phyloP scores from a whole-genome alignment of 2,113 vertebrate genomes.

The Corynorhinus townsendii region DNA sequence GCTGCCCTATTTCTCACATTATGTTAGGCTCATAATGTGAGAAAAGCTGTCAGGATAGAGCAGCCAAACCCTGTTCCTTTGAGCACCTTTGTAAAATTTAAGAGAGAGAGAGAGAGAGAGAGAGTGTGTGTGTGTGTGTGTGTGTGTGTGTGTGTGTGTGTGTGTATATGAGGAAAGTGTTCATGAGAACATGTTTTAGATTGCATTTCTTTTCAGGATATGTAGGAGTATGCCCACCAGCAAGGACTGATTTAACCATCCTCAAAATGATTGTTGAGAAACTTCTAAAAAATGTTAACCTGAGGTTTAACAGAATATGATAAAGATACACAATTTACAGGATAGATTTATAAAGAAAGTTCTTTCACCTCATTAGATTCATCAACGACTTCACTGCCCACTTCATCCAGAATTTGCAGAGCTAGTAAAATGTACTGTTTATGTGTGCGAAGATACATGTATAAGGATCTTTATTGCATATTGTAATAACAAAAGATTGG shows the following conservation, averaged over 20 bases:
- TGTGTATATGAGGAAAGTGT: background rate
- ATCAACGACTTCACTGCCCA: background rate
- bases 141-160: background rate
- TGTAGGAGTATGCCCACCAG: background rate
- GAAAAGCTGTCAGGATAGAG: background rate
- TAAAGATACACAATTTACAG: background rate
- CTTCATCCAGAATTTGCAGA: background rate
- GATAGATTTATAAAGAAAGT: background rate
- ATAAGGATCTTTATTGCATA: background rate
- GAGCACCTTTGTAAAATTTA: background rate
- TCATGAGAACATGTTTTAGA: background rate
- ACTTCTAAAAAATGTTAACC: background rate
- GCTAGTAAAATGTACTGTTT: background rate
- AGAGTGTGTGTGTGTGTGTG: too few relatives aligned
- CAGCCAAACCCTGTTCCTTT: background rate
- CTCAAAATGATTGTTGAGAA: background rate
- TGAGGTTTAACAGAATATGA: background rate
- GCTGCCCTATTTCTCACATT: background rate
- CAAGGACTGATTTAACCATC: background rate
- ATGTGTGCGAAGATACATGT: background rate
- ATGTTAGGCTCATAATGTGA: background rate
- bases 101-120: too few relatives aligned
- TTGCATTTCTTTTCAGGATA: background rate
- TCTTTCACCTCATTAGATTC: background rate
- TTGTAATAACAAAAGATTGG: background rate